Evolutionary conservation across 2,113 vertebrate genomes (phyloP).

Genomic region (Oncorhynchus keta): DNA sequence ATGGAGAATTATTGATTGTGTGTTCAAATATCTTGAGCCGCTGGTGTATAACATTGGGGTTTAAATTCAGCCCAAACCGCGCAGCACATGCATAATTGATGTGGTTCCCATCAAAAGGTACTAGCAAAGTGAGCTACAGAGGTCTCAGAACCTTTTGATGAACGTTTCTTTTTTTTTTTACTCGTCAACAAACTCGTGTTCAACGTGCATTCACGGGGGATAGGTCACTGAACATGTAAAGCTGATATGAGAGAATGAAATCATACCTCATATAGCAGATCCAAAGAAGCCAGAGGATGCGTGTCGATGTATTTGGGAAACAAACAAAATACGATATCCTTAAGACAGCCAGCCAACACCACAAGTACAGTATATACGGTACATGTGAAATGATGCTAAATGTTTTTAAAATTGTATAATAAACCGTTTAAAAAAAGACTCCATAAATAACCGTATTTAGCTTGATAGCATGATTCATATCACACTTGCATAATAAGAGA

Average conservation of each 20-base stretch:
- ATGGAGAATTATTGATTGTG: conserved; percentile 77
- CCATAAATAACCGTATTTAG: neutral
- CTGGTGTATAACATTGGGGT: conserved; percentile 71
- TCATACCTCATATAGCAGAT: neutral
- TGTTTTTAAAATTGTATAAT: too few species aligned
- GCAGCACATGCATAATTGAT: conserved; percentile 74
- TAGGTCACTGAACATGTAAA: conserved; percentile 41
- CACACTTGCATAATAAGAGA: conserved; percentile 48
- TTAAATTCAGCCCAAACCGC: conserved; percentile 71
- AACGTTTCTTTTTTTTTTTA: conserved; percentile 59
- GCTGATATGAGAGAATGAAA: neutral
- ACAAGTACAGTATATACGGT: too few species aligned
- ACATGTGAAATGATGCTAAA: too few species aligned
- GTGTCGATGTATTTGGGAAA: neutral
- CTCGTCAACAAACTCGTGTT: conserved; percentile 56
- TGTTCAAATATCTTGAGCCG: conserved; percentile 74
- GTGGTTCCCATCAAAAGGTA: conserved; percentile 73
- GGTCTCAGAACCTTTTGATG: conserved; percentile 65
- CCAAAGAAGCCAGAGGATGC: neutral
- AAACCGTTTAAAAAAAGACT: neutral
- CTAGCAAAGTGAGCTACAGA: conserved; percentile 65
- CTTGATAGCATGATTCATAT: conserved; percentile 22
- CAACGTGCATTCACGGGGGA: conserved; percentile 52
- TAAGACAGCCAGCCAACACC: too few species aligned
- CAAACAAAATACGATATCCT: too few species aligned